These are phyloP conservation scores for Notothenia rossii DNA, from an alignment of 2,113 vertebrate species.

Conservation along the genomic window DNA sequence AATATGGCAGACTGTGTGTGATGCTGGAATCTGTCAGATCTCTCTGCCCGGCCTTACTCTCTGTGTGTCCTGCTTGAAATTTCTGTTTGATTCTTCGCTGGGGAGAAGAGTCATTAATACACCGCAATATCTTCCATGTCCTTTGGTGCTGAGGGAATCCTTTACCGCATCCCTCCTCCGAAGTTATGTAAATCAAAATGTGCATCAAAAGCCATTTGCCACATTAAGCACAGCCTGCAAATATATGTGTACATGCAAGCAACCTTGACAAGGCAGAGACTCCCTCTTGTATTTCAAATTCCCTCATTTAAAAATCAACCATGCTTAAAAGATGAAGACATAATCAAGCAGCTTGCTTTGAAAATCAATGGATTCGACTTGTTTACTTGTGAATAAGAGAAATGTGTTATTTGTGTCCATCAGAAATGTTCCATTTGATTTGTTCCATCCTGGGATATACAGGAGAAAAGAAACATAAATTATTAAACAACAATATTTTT, in stretches of 20 bases:
- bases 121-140: slow-evolving; percentile 76
- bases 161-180: slow-evolving; percentile 77
- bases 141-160: slow-evolving; percentile 78
- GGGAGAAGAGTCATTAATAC: slow-evolving; percentile 80
- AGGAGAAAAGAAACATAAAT: slow-evolving; percentile 65
- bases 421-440: slow-evolving; percentile 66
- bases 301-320: slow-evolving; percentile 82
- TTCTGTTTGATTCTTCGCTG: slow-evolving; percentile 79
- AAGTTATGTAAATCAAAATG: slow-evolving; percentile 83
- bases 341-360: slow-evolving; percentile 80
- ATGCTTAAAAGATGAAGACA: slow-evolving; percentile 80
- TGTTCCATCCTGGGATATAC: slow-evolving; percentile 50
- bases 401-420: slow-evolving; percentile 74
- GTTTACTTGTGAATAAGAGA: slow-evolving; percentile 83
- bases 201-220: slow-evolving; percentile 83
- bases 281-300: slow-evolving; percentile 78
- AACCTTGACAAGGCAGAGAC: slow-evolving; percentile 78
- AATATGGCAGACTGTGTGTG: slow-evolving; percentile 67
- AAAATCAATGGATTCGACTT: slow-evolving; percentile 81
- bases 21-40: slow-evolving; percentile 79
- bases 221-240: slow-evolving; percentile 76
- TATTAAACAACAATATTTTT: slow-evolving; percentile 61
- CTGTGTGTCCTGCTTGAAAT: slow-evolving; percentile 82
- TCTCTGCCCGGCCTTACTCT: slow-evolving; percentile 66
- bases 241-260: slow-evolving; percentile 78